phyloP scores from a whole-genome alignment of 1,140 invertebrate genomes.

The Lepidurus apus region DNA sequence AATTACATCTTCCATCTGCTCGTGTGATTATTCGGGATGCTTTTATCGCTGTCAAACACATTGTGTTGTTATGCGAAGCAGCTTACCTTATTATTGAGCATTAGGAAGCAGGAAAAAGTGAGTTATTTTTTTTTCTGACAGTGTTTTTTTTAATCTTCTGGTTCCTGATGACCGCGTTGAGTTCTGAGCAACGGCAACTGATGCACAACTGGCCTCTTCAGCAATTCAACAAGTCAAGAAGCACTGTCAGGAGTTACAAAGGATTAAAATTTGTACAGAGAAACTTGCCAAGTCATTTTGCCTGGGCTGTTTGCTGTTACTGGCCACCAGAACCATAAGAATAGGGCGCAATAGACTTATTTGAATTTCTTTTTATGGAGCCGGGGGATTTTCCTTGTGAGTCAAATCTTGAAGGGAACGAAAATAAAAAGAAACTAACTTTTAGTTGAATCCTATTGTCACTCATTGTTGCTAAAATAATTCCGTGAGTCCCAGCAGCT shows the following conservation, averaged over 20 bases:
- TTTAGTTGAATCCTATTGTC: neutral
- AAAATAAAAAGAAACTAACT: neutral
- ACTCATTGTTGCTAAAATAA: neutral
- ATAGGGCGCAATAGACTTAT: constrained; percentile 10
- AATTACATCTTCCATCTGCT: too few relatives aligned
- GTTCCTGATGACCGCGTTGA: constrained; percentile 15
- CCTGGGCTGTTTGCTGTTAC: constrained; percentile 17
- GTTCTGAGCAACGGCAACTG: constrained; percentile 5
- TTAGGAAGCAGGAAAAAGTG: constrained; percentile 18
- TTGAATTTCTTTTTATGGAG: neutral
- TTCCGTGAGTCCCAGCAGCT: constrained; percentile 2
- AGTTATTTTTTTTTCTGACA: neutral
- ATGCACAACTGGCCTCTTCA: constrained; percentile 14
- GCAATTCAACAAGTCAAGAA: constrained; percentile 22
- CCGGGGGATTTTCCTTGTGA: constrained; percentile 11
- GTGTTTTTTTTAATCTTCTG: neutral
- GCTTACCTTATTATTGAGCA: neutral
- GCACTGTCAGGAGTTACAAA: constrained; percentile 18
- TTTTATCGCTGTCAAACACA: neutral
- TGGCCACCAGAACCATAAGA: constrained; percentile 13
- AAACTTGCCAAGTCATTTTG: neutral
- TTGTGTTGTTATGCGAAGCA: neutral
- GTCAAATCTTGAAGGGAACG: neutral
- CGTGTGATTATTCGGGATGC: neutral
- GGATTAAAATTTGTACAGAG: constrained; percentile 20